These are phyloP conservation scores for Drosophila paranaensis DNA, from an alignment of 2,888 invertebrate species.

Conservation along the genomic window DNA sequence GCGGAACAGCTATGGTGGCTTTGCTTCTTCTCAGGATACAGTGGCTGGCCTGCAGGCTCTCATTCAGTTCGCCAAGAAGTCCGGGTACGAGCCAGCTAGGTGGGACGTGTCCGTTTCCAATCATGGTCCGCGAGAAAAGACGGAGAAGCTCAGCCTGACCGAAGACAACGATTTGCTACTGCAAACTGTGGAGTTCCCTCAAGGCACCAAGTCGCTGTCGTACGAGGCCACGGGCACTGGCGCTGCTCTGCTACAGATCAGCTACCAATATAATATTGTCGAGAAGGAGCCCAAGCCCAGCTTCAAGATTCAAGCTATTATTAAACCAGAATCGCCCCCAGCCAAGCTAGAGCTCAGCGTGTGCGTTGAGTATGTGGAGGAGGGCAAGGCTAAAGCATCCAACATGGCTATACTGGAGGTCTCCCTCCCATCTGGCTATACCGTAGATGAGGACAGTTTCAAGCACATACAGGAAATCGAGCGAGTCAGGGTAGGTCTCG, in stretches of 20 bases:
- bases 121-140: slow-evolving; percentile 82
- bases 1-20: slow-evolving; percentile 89
- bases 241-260: slow-evolving; percentile 91
- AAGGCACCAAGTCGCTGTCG: slow-evolving; percentile 87
- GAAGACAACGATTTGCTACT: slow-evolving; percentile 92
- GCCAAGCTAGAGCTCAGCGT: slow-evolving; percentile 92
- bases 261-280: slow-evolving; percentile 92
- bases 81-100: slow-evolving; percentile 85
- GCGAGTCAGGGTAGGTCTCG: slow-evolving; percentile 78
- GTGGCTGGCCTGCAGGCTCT: slow-evolving; percentile 90
- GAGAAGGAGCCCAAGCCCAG: slow-evolving; percentile 95
- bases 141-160: slow-evolving; percentile 88
- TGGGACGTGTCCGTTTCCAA: slow-evolving; percentile 87
- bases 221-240: slow-evolving; percentile 93
- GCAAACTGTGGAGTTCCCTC: slow-evolving; percentile 88
- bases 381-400: slow-evolving; percentile 86
- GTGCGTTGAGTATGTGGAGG: slow-evolving; percentile 89
- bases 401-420: slow-evolving; percentile 98
- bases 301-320: slow-evolving; percentile 93
- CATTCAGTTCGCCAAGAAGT: slow-evolving; percentile 85
- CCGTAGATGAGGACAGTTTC: slow-evolving; percentile 91
- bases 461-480: slow-evolving; percentile 87
- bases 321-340: slow-evolving; percentile 91
- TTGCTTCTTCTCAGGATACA: slow-evolving; percentile 91
- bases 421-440: slow-evolving; percentile 95